Base-by-base conservation (phyloP, 2,113 vertebrate genomes). In the Callocephalon fimbriatum region DNA sequence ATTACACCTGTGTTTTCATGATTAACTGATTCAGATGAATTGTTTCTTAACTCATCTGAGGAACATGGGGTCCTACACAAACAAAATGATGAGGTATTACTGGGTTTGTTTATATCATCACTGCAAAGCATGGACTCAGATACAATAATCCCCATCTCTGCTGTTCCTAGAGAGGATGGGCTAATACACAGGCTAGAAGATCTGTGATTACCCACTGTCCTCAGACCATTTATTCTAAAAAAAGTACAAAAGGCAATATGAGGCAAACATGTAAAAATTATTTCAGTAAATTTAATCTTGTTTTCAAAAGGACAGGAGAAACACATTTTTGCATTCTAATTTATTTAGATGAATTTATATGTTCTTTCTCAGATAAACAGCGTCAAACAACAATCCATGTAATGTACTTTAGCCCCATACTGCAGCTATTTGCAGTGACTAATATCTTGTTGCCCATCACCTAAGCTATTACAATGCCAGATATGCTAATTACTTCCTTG, bases 401-500 rank as follows among this genome's bases (percentile, higher is more conserved):
- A 81, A 95, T 70, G 45, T 74, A 83, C 85, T 65, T 85, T 80
- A 90, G 56, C 67, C 75, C 82, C 62, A 63, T 66, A 54, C n/a
- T 79, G 81, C 44, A 90, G 86, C 79, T 95, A 83, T 97, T 97
- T 97, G 79, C 84, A 92, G 65, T 91, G 94, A 96, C 81, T 89
- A 95, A 95, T 94, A 93, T 82, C 90, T 94, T 84, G 67, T 86
- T 95, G 96, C 76, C 94, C 87, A 91, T 97, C 85, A 94, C 83
- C 86, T 54, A 88, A 92, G 74, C 86, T 90, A 89, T 93, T 96
- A 88, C 67, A 88, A 91, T 90, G 90, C 95, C 89, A 96, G 47
- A 95, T 97, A 94, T 70, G 84, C 72, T 93, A 96, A 97, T 97
- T 97, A 92, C 87, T 96, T 97, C 96, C 95, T 96, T 88, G 94